Conservation (phyloP, 2,888 invertebrate genomes). For the Ectemnius lituratus region DNA sequence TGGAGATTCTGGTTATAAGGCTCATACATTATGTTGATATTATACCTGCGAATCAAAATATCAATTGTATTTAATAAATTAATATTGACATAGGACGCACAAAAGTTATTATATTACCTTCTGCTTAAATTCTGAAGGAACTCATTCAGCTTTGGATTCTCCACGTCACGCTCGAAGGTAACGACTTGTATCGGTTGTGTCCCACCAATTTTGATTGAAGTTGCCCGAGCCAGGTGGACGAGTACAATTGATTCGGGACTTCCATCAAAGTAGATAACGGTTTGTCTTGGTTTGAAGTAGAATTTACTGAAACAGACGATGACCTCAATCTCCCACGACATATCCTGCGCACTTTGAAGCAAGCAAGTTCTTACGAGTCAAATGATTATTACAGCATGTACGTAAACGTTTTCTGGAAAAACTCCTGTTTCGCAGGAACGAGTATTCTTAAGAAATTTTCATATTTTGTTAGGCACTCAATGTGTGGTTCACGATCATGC, state of each 20-base stretch:
- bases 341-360: background rate
- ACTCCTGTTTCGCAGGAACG: constrained; percentile 8
- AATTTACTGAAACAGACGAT: constrained; percentile 33
- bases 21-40: background rate
- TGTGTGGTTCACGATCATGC: constrained; percentile 55
- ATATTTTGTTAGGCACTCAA: constrained; percentile 53
- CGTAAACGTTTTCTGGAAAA: background rate
- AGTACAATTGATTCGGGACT: constrained; percentile 60
- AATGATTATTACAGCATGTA: constrained; percentile 12
- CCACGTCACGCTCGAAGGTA: constrained; percentile 27
- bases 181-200: constrained; percentile 34
- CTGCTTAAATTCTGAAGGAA: constrained; percentile 42
- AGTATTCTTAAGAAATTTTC: constrained; percentile 40
- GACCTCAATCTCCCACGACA: constrained; percentile 18
- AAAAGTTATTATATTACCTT: constrained; percentile 43
- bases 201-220: constrained; percentile 11
- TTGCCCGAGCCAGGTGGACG: constrained; percentile 63
- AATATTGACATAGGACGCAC: background rate
- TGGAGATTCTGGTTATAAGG: too few relatives aligned
- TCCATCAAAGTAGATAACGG: constrained; percentile 62
- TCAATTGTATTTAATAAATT: background rate
- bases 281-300: constrained; percentile 44
- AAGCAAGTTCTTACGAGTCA: constrained; percentile 3
- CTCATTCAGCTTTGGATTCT: constrained; percentile 12
- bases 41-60: background rate